Percentiles rank a stretch among this genome's conserved stretches.
Evolutionary conservation across 1,140 invertebrate species (phyloP).

Genomic region (Yoshiicerus persimilis): DNA sequence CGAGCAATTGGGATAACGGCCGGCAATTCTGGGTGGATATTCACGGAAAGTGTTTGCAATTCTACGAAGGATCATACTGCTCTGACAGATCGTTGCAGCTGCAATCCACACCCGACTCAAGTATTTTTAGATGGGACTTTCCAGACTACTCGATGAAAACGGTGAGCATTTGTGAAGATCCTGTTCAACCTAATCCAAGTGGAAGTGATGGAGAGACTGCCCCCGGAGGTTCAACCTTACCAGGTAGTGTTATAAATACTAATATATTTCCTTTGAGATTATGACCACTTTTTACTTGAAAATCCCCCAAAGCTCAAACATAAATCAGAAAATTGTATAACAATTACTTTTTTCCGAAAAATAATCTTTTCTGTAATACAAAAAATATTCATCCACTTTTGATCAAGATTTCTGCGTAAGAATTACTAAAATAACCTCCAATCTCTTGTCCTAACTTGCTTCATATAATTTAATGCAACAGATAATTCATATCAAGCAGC

Average conservation of each 20-base stretch:
- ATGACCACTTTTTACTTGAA: not conserved
- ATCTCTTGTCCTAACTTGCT: no score
- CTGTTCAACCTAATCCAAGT: not conserved
- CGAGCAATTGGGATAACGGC: not conserved
- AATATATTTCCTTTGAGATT: not conserved
- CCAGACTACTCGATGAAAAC: conserved; percentile 22
- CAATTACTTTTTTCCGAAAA: not conserved
- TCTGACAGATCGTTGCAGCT: conserved; percentile 29
- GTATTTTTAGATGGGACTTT: conserved; percentile 31
- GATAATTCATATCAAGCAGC: not conserved
- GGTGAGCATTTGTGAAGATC: conserved; percentile 32
- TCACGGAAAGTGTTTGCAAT: conserved; percentile 33
- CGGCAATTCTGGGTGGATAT: conserved; percentile 32
- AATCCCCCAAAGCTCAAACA: not conserved
- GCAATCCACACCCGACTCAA: not conserved
- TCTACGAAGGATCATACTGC: conserved; percentile 31
- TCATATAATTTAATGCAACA: not conserved
- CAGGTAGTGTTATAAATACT: not conserved
- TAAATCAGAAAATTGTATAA: not conserved
- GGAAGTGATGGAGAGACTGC: not conserved
- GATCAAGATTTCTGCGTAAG: not conserved
- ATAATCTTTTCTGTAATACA: not conserved
- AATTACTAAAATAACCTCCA: not conserved
- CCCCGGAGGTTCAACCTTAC: not conserved
- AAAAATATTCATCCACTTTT: not conserved